Conservation (phyloP, 2,888 invertebrate species). For the Callinectes sapidus region DNA sequence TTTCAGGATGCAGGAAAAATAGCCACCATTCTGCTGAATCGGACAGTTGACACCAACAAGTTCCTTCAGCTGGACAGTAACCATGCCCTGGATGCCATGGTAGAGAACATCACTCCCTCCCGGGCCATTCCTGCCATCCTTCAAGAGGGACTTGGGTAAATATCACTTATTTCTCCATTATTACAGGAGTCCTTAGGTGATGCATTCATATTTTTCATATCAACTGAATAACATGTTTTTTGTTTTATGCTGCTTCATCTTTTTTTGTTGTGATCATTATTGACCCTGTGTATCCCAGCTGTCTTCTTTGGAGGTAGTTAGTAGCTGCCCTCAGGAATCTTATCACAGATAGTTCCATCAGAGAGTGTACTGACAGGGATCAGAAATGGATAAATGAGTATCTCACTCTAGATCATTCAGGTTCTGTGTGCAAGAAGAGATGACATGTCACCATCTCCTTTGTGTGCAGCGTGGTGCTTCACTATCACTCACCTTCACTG, state of each 20-base stretch:
- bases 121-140: constrained; percentile 66
- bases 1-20: constrained; percentile 89
- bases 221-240: neutral
- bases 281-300: too few relatives aligned
- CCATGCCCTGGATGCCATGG: constrained; percentile 87
- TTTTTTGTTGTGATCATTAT: too few relatives aligned
- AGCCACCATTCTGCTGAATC: constrained; percentile 86
- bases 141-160: constrained; percentile 69
- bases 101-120: constrained; percentile 82
- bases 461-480: too few relatives aligned
- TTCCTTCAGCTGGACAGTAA: constrained; percentile 94
- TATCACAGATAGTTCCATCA: too few relatives aligned
- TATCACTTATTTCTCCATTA: neutral
- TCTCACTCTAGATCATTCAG: too few relatives aligned
- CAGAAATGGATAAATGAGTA: too few relatives aligned
- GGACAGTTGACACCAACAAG: constrained; percentile 94
- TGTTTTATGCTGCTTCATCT: neutral
- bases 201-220: neutral
- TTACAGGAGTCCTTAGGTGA: neutral
- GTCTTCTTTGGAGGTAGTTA: too few relatives aligned
- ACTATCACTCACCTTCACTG: too few relatives aligned
- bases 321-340: too few relatives aligned
- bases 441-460: too few relatives aligned
- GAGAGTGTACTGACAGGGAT: too few relatives aligned
- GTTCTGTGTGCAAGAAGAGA: too few relatives aligned